phyloP scores from a whole-genome alignment of 2,888 invertebrate genomes.

The Matsumyia berberina region DNA sequence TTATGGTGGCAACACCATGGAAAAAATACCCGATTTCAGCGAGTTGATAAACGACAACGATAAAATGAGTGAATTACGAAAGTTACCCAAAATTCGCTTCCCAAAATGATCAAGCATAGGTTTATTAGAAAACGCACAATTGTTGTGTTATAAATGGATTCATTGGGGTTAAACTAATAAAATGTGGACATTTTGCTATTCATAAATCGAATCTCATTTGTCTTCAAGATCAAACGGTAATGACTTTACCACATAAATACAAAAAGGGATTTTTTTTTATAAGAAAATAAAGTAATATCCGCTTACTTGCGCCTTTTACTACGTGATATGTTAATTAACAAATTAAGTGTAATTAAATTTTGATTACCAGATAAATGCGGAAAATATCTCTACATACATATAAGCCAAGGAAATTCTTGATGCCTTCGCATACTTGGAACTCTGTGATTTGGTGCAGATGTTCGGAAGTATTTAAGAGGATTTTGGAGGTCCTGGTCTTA shows the following conservation, averaged over 20 bases:
- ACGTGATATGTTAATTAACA: constrained; percentile 14
- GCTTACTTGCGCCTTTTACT: neutral
- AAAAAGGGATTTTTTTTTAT: neutral
- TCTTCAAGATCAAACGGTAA: neutral
- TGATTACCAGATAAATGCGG: neutral
- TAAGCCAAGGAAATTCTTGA: neutral
- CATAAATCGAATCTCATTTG: neutral
- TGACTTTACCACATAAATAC: neutral
- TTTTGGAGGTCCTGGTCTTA: neutral
- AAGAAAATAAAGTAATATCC: neutral
- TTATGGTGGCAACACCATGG: too few species aligned
- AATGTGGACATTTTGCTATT: neutral
- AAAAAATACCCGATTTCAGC: too few species aligned
- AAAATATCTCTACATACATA: neutral
- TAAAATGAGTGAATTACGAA: constrained; percentile 5
- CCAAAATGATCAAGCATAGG: constrained; percentile 2
- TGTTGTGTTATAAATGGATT: constrained; percentile 22
- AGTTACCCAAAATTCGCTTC: neutral
- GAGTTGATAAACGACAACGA: too few species aligned
- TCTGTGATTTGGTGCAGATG: constrained; percentile 8
- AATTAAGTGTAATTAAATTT: constrained; percentile 5
- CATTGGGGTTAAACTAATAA: constrained; percentile 11
- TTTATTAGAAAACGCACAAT: neutral
- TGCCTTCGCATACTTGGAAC: constrained; percentile 3
- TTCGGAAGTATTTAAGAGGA: constrained; percentile 13